Evolutionary conservation across 2,113 vertebrate genomes (phyloP).

Genomic region (Nettapus auritus): DNA sequence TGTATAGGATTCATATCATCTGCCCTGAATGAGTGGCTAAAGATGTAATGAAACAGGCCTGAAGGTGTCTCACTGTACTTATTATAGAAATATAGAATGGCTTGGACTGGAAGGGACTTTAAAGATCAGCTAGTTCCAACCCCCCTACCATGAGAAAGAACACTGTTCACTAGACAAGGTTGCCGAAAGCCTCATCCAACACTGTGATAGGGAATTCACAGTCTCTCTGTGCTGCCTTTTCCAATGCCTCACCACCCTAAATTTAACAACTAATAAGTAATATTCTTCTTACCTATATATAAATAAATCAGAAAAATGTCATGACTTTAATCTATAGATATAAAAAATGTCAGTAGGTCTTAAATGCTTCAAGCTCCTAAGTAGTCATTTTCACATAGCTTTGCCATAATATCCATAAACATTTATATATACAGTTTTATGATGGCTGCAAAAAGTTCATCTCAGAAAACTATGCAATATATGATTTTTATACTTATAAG

Average conservation of each 20-base stretch:
- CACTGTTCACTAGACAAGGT: too few relatives aligned
- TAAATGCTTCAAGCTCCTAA: not conserved
- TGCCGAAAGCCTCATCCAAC: too few relatives aligned
- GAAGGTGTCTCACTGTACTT: not conserved
- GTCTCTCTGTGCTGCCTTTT: too few relatives aligned
- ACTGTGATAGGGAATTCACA: too few relatives aligned
- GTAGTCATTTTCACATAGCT: not conserved
- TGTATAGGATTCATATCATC: rapidly evolving
- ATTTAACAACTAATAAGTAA: not conserved
- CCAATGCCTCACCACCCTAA: too few relatives aligned
- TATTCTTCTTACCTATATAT: not conserved
- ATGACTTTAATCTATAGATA: not conserved
- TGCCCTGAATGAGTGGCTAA: not conserved
- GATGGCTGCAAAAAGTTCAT: not conserved
- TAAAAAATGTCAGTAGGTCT: not conserved
- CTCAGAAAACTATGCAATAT: not conserved
- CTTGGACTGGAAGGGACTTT: too few relatives aligned
- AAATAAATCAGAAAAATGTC: not conserved
- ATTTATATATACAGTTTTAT: not conserved
- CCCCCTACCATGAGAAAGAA: too few relatives aligned
- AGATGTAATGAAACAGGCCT: not conserved
- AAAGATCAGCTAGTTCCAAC: too few relatives aligned
- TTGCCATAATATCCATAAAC: not conserved
- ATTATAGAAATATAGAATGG: too few relatives aligned
- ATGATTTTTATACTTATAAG: not conserved